Percentiles rank a stretch among this genome's conserved stretches.
phyloP scores from a whole-genome alignment of 2,113 vertebrate genomes.

The Macheiramphus alcinus region DNA sequence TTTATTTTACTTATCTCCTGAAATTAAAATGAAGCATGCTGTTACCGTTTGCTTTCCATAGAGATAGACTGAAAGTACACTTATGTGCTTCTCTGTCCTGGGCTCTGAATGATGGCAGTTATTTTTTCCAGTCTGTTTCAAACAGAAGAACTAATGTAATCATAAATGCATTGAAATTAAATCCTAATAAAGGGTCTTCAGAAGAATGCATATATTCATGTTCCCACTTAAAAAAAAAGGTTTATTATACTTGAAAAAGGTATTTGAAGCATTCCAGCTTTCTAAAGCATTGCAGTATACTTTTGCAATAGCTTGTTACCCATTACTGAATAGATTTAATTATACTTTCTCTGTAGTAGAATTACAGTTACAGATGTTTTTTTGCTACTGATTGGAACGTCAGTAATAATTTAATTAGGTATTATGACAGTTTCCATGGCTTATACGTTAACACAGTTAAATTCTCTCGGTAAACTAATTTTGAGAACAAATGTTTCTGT shows the following conservation, averaged over 20 bases:
- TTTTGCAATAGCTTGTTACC: slow-evolving; percentile 56
- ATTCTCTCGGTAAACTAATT: slow-evolving; percentile 63
- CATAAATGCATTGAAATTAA: slow-evolving; percentile 49
- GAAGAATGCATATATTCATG: slow-evolving; percentile 35
- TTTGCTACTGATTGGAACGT: slow-evolving; percentile 62
- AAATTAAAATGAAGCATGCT: slow-evolving; percentile 11
- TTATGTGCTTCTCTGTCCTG: background rate
- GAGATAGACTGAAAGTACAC: background rate
- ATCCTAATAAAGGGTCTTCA: slow-evolving; percentile 38
- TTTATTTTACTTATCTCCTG: slow-evolving; percentile 30
- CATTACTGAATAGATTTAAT: slow-evolving; percentile 42
- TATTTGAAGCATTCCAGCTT: slow-evolving; percentile 49
- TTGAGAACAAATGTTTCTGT: slow-evolving; percentile 63
- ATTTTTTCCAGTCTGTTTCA: slow-evolving; percentile 21
- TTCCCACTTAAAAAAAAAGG: slow-evolving; percentile 36
- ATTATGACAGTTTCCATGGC: slow-evolving; percentile 59
- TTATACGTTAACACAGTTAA: slow-evolving; percentile 59
- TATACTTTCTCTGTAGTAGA: slow-evolving; percentile 46
- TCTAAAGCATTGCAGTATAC: background rate
- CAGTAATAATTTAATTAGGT: slow-evolving; percentile 62
- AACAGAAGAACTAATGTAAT: slow-evolving; percentile 32
- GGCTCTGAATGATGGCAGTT: background rate
- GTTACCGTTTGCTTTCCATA: background rate
- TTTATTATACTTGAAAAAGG: slow-evolving; percentile 42
- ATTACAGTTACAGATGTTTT: slow-evolving; percentile 65